Percentiles rank a stretch among this genome's conserved stretches.
phyloP scores from a whole-genome alignment of 2,888 invertebrate genomes.

The Andrena trimmerana region DNA sequence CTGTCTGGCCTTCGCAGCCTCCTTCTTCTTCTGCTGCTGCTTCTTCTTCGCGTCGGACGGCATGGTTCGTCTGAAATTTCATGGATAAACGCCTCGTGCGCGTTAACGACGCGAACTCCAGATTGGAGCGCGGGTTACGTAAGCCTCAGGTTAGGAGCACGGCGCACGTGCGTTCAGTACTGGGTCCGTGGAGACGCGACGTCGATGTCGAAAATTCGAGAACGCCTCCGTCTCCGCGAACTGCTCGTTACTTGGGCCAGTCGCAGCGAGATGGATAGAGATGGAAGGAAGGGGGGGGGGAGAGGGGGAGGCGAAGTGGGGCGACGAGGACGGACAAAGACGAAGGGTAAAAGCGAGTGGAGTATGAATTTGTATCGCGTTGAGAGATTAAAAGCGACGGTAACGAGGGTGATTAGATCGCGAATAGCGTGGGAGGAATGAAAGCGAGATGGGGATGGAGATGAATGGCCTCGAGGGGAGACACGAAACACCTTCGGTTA shows the following conservation, averaged over 20 bases:
- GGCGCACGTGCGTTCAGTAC: slow-evolving; percentile 36
- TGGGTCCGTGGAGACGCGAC: neutral
- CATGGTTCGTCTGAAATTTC: slow-evolving; percentile 87
- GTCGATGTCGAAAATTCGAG: slow-evolving; percentile 44
- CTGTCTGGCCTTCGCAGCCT: slow-evolving; percentile 92
- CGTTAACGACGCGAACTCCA: neutral
- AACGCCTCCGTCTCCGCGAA: slow-evolving; percentile 52
- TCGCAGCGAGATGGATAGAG: neutral
- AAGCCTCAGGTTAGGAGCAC: slow-evolving; percentile 63
- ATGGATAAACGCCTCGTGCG: neutral
- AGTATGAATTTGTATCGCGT: neutral
- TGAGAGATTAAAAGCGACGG: neutral
- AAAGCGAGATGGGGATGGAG: neutral
- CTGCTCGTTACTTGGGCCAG: slow-evolving; percentile 35
- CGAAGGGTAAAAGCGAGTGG: neutral
- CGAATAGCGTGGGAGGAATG: neutral
- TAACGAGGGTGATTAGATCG: neutral
- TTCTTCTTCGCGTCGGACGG: slow-evolving; percentile 99
- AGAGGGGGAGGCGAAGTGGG: neutral
- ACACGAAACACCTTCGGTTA: slow-evolving; percentile 4
- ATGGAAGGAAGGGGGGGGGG: neutral
- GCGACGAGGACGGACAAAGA: slow-evolving; percentile 32
- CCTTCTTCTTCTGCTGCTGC: slow-evolving; percentile 98
- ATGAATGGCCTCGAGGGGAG: slow-evolving; percentile 7
- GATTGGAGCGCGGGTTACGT: slow-evolving; percentile 51